Conservation (phyloP, 2,888 invertebrate species). For the Drosophila fungiperda region DNA sequence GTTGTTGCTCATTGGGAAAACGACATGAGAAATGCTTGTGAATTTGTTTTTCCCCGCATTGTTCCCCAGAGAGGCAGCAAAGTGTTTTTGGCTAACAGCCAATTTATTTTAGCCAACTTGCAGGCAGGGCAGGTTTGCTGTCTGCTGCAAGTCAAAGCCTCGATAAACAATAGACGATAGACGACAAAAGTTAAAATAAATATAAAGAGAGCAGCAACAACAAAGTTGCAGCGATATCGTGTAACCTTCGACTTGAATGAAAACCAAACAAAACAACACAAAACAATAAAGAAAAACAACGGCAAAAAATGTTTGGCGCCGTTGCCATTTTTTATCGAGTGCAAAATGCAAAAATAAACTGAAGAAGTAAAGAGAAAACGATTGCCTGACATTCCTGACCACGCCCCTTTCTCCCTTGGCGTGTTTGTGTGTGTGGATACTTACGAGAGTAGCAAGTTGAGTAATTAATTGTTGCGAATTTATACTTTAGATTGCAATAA, state of each 20-base stretch:
- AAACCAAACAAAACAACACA: not conserved
- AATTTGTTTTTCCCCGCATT: conserved; percentile 31
- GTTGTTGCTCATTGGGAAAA: conserved; percentile 37
- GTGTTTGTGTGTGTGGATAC: not conserved
- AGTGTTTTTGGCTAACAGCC: conserved; percentile 66
- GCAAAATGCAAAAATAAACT: conserved; percentile 57
- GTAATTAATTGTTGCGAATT: not conserved
- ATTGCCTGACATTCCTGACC: not conserved
- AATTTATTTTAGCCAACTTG: conserved; percentile 66
- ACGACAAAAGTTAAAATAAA: conserved; percentile 15
- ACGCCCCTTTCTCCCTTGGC: not conserved
- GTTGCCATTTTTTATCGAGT: conserved; percentile 66
- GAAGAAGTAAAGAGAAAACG: not conserved
- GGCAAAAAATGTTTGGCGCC: conserved; percentile 14
- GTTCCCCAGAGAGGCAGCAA: conserved; percentile 27
- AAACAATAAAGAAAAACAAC: conserved; percentile 13
- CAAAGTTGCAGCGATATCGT: conserved; percentile 62
- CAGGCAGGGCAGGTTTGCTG: not conserved
- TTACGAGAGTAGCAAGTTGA: conserved; percentile 2
- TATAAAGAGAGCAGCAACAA: conserved; percentile 19
- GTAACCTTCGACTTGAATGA: conserved; percentile 78
- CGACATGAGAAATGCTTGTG: conserved; percentile 27
- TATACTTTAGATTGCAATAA: not conserved
- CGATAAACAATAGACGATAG: conserved; percentile 67
- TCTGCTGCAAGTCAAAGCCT: conserved; percentile 39